These are phyloP conservation scores for Cataglyphis livida DNA, from an alignment of 2,888 invertebrate genomes.

Conservation along the genomic window DNA sequence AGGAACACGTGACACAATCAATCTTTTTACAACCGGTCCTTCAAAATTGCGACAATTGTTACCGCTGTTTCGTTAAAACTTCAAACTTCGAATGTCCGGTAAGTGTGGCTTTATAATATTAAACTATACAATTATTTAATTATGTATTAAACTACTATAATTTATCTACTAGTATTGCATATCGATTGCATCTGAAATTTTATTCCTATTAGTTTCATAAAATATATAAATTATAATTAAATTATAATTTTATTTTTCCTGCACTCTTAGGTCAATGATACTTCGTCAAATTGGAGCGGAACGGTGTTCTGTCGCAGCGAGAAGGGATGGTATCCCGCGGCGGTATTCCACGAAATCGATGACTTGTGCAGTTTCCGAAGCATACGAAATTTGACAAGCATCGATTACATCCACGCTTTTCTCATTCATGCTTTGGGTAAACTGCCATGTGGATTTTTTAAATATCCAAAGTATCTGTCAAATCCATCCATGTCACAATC, in stretches of 20 bases:
- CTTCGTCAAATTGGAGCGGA: constrained; percentile 87
- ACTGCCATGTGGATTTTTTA: neutral
- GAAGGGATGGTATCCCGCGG: constrained; percentile 91
- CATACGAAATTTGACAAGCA: constrained; percentile 86
- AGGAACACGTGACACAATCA: constrained; percentile 86
- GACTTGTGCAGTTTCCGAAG: constrained; percentile 86
- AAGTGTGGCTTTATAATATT: constrained; percentile 19
- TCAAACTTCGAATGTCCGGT: constrained; percentile 85
- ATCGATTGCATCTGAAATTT: neutral
- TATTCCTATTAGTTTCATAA: neutral
- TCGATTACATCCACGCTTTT: constrained; percentile 87
- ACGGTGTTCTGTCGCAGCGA: constrained; percentile 89
- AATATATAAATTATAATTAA: neutral
- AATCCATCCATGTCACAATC: neutral
- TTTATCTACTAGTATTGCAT: neutral
- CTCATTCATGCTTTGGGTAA: constrained; percentile 87
- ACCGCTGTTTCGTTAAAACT: constrained; percentile 87
- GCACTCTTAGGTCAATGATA: neutral
- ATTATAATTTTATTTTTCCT: neutral
- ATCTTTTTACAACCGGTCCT: constrained; percentile 86
- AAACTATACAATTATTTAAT: neutral
- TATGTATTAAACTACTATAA: no score
- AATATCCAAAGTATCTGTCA: neutral
- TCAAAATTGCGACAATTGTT: constrained; percentile 86
- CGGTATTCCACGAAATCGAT: constrained; percentile 88